Percentiles rank a stretch among this genome's conserved stretches.
Evolutionary conservation across 1,140 invertebrate species (phyloP).

Genomic region (Drosophila tropicalis): DNA sequence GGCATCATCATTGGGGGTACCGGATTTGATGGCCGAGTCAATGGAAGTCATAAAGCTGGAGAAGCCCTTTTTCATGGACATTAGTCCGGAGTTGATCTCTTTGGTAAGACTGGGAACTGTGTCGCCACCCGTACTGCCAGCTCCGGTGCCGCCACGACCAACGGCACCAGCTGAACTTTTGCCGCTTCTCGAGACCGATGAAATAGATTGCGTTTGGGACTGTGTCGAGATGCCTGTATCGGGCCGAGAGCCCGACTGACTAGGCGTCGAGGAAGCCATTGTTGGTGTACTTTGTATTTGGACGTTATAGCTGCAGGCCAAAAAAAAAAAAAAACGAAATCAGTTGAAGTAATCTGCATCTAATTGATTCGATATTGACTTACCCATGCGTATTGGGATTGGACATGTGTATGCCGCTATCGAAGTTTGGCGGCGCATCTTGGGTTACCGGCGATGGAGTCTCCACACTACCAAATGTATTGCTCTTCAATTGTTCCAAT

Average conservation of each 20-base stretch:
- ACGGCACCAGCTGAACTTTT: conserved; percentile 29
- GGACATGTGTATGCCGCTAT: conserved; percentile 72
- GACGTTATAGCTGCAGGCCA: conserved; percentile 71
- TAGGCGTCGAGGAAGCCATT: conserved; percentile 71
- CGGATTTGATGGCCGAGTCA: conserved; percentile 89
- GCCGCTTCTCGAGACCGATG: conserved; percentile 76
- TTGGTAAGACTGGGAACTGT: conserved; percentile 74
- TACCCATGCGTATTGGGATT: conserved; percentile 83
- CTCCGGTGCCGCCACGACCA: conserved; percentile 22
- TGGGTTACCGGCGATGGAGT: conserved; percentile 80
- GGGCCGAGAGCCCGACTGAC: conserved; percentile 76
- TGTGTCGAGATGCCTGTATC: conserved; percentile 82
- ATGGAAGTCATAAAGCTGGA: conserved; percentile 91
- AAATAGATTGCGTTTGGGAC: conserved; percentile 64
- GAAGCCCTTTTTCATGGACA: conserved; percentile 91
- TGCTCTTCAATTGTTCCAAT: conserved; percentile 77
- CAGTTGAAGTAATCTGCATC: background rate
- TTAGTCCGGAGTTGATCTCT: conserved; percentile 85
- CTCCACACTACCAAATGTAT: conserved; percentile 81
- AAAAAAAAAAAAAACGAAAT: background rate
- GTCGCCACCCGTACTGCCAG: conserved; percentile 43
- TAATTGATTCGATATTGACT: conserved; percentile 6
- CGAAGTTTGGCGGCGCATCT: conserved; percentile 68
- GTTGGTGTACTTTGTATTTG: conserved; percentile 81
- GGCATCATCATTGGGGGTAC: conserved; percentile 87